Evolutionary conservation across 2,888 invertebrate species (phyloP), one percentile per base, ranked within the genome.

Genomic region (Oxyscelio sp.): DNA sequence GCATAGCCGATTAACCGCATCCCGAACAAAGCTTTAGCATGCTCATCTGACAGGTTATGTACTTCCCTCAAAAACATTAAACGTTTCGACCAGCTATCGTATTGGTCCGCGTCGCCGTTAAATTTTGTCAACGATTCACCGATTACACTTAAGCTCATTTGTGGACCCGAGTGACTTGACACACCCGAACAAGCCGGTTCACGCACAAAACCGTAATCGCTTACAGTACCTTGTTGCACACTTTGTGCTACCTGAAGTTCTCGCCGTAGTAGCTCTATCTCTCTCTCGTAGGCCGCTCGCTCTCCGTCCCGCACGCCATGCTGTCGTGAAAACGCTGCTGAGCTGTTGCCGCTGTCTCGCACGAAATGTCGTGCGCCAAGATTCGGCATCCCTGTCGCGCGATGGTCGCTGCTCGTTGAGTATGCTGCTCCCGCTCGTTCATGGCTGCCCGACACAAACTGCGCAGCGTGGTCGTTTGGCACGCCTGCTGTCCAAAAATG

Each of bases 201-300:
- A 6, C 27, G 27, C 27, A 6, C 27, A 6, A 27, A 27, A 27
- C 27, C 27, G 6, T 27, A 3, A 6, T 27, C 6, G 27, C 6
- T 27, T 27, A 27, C 27, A 27, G 27, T 27, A 27, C 27, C 43
- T 40, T 11, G 40, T 40, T 40, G 40, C 40, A n/a, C 8, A 17
- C 2, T 4, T 4, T 21, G 48, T 21, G 9, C 21, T 11, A 21
- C 19, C 21, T 50, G 48, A 21, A 50, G 48, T 50, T 50, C 48
- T 11, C 48, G 48, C 21, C 48, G 19, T 11, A 50, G 48, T 50
- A 50, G 48, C 48, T 50, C 48, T 50, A 50, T 50, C 48, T 50
- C 48, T n/a, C n/a, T 50, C 48, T 50, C 21, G 48, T 50, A 50
- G 21, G 2, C 19, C 21, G 48, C 22, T 50, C 48, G 48, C 21